Evolutionary conservation across 2,113 vertebrate genomes (phyloP).

Genomic region (Miniopterus natalensis): DNA sequence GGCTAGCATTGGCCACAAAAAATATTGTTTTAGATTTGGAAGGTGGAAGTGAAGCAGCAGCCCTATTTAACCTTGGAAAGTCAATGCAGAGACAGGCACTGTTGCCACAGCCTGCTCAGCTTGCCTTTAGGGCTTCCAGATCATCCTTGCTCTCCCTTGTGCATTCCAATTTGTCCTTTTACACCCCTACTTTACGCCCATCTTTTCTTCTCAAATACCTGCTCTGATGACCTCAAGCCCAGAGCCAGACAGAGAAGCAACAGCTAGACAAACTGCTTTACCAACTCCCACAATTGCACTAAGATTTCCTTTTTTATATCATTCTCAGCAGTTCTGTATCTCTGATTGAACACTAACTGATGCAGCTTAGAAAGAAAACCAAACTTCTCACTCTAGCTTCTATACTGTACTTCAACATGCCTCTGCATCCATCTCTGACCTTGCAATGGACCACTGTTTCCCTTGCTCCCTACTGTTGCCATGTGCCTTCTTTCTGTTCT

Average conservation of each 20-base stretch:
- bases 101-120: not conserved
- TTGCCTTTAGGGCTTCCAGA: not conserved
- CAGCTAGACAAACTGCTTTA: not conserved
- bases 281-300: not conserved
- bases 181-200: not conserved
- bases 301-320: not conserved
- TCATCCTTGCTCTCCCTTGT: not conserved
- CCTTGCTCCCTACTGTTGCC: not conserved
- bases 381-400: not conserved
- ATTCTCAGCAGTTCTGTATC: not conserved
- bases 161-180: not conserved
- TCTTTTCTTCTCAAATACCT: slow-evolving; percentile 49
- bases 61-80: not conserved
- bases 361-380: not conserved
- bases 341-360: not conserved
- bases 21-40: not conserved
- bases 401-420: not conserved
- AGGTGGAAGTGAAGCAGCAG: not conserved
- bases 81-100: not conserved
- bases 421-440: not conserved
- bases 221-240: not conserved
- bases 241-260: slow-evolving; percentile 8
- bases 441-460: not conserved
- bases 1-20: not conserved
- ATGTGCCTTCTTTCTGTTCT: not conserved